Evolutionary conservation across 2,113 vertebrate genomes (phyloP).

Genomic region (Tretioscincus oriximinensis): DNA sequence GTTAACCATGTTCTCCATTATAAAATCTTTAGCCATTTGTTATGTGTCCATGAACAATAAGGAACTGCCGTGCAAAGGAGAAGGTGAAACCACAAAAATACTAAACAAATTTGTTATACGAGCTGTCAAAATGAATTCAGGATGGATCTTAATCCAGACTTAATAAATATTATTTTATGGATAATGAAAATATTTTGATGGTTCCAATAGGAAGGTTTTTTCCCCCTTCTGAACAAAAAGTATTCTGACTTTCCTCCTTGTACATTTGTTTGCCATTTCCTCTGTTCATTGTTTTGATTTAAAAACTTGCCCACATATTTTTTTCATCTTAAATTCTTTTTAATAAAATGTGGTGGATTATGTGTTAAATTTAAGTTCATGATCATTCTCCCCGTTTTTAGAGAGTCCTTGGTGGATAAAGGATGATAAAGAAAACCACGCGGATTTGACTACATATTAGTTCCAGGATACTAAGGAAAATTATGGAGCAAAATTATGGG

Average conservation of each 20-base stretch:
- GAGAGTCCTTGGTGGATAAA: background rate
- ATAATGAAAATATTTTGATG: constrained; percentile 44
- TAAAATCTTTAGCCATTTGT: constrained; percentile 32
- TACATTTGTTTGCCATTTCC: constrained; percentile 44
- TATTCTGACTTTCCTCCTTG: background rate
- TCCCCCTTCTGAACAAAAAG: constrained; percentile 24
- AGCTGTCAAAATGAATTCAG: constrained; percentile 45
- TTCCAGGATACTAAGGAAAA: background rate
- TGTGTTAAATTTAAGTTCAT: background rate
- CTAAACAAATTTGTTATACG: background rate
- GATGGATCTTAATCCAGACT: constrained; percentile 28
- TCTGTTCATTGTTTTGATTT: constrained; percentile 35
- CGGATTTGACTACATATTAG: background rate
- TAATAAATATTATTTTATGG: constrained; percentile 31
- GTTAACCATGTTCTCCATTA: constrained; percentile 14
- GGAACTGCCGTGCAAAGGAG: constrained; percentile 18
- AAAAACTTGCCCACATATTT: constrained; percentile 22
- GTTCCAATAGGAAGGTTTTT: constrained; percentile 11
- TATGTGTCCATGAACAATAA: constrained; percentile 14
- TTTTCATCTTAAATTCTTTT: constrained; percentile 20
- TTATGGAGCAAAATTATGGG: background rate
- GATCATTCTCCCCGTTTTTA: background rate
- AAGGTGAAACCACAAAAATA: constrained; percentile 40
- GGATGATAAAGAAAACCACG: background rate
- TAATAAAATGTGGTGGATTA: constrained; percentile 5